Evolutionary conservation across 2,888 invertebrate species (phyloP), one percentile per base, ranked within the genome.

Genomic region (Omphaloscelis lunosa): DNA sequence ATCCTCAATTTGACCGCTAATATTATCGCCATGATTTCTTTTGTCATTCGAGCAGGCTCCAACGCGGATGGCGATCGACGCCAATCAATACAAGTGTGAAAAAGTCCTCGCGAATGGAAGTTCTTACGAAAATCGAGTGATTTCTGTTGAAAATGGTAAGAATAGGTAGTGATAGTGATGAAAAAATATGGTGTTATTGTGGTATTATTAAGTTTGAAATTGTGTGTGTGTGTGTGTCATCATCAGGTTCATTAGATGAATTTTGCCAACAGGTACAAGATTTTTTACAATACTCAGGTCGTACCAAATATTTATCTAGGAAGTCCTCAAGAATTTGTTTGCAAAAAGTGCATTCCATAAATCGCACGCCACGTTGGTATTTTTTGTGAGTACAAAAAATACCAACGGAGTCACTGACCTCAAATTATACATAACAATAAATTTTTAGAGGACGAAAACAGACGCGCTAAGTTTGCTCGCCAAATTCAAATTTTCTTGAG

Each of bases 101-200:
- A 34, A 65, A 58, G 9, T 71, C 23, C 1, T 20, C 20, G 27
- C 12, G 2, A 56, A 56, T 68, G 77, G 58, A 65, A 34, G 23
- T 59, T 4, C 15, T 45, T 53, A 34, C 45, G 17, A n/a, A 65
- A 51, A 61, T 1, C 7, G 0, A 72, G 27, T 72, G 27, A 71
- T 65, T 72, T 59, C 23, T 23, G 3, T 53, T 59, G 7, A 66
- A 72, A 79, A 79, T 79, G 78, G 78, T 79, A 79, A 79, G 78
- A 48, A 15, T 23, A 56, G 1, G 7, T 51, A 51, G 51, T 51
- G 51, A 51, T 51, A 51, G 41, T 79, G 41, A 15, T 29, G 11
- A 7, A 20, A 27, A 48, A 27, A 41, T 27, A 17, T 63, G 12
- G 34, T 39, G 34, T 15, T 53, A 3, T 7, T 59, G 79, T 72